Base-by-base conservation (phyloP, 2,113 vertebrate genomes). In the Cairina moschata region DNA sequence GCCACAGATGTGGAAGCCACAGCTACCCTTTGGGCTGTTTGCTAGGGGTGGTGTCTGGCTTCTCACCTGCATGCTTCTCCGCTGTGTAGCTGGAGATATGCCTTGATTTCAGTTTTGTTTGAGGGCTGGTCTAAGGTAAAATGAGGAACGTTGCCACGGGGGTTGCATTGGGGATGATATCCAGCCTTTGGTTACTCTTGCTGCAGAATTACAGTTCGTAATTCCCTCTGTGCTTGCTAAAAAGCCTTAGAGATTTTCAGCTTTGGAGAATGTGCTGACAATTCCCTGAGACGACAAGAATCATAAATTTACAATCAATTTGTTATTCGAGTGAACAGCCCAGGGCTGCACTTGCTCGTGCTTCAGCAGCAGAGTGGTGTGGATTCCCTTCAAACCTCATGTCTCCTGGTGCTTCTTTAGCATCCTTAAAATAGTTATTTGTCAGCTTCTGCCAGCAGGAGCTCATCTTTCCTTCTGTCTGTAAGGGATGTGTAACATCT, bases 341-440 rank as follows among this genome's bases (percentile, higher is more conserved):
- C 67, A 0, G 2, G 88, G 59, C 80, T 93, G 60, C 0, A 0
- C 29, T 72, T 56, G 34, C 68, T 88, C 14, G 56, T 4, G 2
- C 0, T 0, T 52, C 58, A 85, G 38, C 17, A 16, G 14, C 11
- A 28, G 14, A 2, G 0, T 29, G 31, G 26, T 0, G 0, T 65
- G 55, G 60, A 63, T 92, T 84, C 55, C 59, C 60, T 86, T 88
- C 28, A 31, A 38, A n/a, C 63, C 55, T 55, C 28, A 11, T 11
- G 40, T 36, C 73, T 81, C 36, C 46, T 71, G 44, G 40, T 88
- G 66, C 23, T 15, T 5, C 44, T 50, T 34, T 74, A 74, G 52
- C 50, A 74, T 55, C 68, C 80, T 31, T 60, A n/a, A 80, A 80
- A 46, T 18, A 83, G 23, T 62, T 42, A 29, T 17, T 13, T 59